Conservation (phyloP, 2,797 vertebrate genomes). For the Galago senegalensis region DNA sequence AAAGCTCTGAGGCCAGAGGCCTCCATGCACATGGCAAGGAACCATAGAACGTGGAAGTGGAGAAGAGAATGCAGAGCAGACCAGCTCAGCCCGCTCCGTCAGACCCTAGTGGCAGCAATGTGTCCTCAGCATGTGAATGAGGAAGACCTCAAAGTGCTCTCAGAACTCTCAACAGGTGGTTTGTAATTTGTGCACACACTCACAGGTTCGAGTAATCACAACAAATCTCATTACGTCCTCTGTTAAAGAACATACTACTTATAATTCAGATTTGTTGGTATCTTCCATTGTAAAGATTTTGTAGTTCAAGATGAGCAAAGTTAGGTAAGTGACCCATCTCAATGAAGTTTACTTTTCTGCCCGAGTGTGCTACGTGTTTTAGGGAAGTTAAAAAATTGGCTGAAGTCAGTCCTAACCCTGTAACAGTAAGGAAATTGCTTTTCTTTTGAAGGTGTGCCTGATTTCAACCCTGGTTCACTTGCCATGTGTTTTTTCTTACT, state of each 20-base stretch:
- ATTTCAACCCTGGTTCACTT: not conserved
- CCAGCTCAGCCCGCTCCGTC: not conserved
- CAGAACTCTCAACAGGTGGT: not conserved
- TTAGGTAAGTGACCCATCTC: not conserved
- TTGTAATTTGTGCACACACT: not conserved
- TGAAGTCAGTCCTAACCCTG: not conserved
- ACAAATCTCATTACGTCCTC: not conserved
- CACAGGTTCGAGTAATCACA: not conserved
- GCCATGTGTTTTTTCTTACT: slow-evolving; percentile 1
- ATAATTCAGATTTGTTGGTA: not conserved
- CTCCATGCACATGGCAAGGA: too few relatives aligned
- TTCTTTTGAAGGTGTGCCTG: slow-evolving; percentile 20
- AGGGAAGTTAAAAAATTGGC: slow-evolving; percentile 14
- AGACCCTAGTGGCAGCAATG: not conserved
- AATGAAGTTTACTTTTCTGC: not conserved
- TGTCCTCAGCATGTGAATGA: not conserved
- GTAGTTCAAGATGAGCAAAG: not conserved
- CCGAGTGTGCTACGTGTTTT: not conserved
- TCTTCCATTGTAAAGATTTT: not conserved
- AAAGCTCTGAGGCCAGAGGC: not conserved
- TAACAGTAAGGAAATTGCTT: not conserved
- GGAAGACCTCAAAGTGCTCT: not conserved
- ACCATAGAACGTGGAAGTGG: not conserved
- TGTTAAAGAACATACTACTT: not conserved
- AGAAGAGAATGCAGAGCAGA: not conserved